Base-by-base conservation (phyloP, 2,797 vertebrate species). In the Borostomias antarcticus region DNA sequence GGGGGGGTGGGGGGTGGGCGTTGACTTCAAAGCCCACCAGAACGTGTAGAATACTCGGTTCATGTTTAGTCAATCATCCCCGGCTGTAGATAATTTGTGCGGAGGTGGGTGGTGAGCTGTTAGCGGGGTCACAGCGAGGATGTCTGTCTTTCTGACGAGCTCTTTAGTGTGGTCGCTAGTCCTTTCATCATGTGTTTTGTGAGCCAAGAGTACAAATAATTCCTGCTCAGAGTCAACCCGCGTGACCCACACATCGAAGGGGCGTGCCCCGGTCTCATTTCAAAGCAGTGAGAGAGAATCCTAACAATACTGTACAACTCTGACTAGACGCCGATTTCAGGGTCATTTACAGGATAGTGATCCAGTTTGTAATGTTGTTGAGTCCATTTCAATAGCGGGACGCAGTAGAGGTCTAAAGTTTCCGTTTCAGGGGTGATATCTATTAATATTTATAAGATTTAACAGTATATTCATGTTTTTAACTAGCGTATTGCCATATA, bases 11-110 rank as follows among this genome's bases (percentile, higher is more conserved):
- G 33, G 53, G 11, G 21, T 3, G 47, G 45, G 35, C 40, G 13
- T 1, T 15, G 51, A 29, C 52, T 30, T 19, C 56, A n/a, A 70
- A 70, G 48, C 35, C n/a, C 50, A 23, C 48, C 40, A 15, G n/a
- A 33, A 56, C 54, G 63, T 56, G 48, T 37, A 29, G 32, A 58
- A 60, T 30, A 45, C 37, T 45, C 45, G 43, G 45, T 50, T 66
- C 45, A 69, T 48, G 58, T 70, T 71, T 62, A 26, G 64, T 57
- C 68, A 79, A 79, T 77, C 65, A 69, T 19, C 62, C 43, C 69
- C 65, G 51, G 68, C 13, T 59, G 30, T 23, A 68, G 73, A 66
- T 75, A 65, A 78, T 74, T 67, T 51, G 53, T 58, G 60, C 10
- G 62, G 47, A 57, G 19, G 23, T 30, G 50, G 35, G 35, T 2